Base-by-base conservation (phyloP, 2,888 invertebrate genomes). In the Atrina japonica region DNA sequence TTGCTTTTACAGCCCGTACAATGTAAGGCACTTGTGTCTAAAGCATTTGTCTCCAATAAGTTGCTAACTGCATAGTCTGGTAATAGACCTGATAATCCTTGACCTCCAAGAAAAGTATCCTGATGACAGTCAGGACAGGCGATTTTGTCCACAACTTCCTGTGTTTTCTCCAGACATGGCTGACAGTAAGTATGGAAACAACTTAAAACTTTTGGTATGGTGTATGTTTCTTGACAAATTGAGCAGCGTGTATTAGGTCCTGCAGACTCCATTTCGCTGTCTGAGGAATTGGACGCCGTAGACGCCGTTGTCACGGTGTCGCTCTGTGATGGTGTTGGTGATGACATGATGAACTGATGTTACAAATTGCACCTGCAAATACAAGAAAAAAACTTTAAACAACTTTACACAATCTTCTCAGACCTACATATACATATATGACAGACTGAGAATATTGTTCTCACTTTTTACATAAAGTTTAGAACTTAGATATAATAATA, bases 1-100 rank as follows among this genome's bases (percentile, higher is more conserved):
- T 96, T 96, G 82, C 96, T 96, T 92, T 98, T 98, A 93, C 99
- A 99, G 88, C 97, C 97, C 83, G 97, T 98, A 92, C 98, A 98
- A 75, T 85, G 83, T 65, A 89, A 81, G 73, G 92, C 93, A 83
- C 92, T 92, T 58, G 92, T 92, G 50, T 83, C 84, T 41, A 85
- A 86, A 29, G 87, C 88, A 65, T 86, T 79, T 23, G 88, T 87
- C 63, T 88, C 86, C 66, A 92, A 86, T 64, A 92, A 84, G 82
- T 92, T 92, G 81, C 89, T 90, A 63, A 93, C 90, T 23, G 92
- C 92, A 85, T 92, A 94, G 90, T 95, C 95, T 0, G 94, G 93
- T 77, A 94, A 92, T 72, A 95, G 92, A 30, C 93, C 94, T 77
- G 92, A 92, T 43, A 95, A 92, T 49, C 95, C 94, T 75, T 93